Evolutionary conservation across 2,888 invertebrate species (phyloP).

Genomic region (Mactromeris polynyma): DNA sequence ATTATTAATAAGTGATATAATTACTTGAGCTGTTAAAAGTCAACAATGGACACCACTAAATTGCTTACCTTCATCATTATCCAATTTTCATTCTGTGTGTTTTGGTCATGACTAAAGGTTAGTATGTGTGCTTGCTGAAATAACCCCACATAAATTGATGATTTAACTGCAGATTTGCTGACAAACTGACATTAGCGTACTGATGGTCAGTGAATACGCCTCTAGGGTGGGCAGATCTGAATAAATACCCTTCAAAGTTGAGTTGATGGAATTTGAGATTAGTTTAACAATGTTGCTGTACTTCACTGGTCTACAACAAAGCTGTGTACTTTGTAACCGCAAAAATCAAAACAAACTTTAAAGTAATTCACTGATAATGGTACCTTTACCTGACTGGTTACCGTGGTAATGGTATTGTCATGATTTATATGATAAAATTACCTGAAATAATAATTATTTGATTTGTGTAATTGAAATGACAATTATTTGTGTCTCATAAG

Average conservation of each 20-base stretch:
- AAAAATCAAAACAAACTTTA: neutral
- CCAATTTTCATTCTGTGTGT: too few species aligned
- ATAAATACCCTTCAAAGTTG: neutral
- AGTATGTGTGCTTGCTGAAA: neutral
- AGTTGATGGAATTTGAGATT: neutral
- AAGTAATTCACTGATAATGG: neutral
- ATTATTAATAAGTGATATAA: too few species aligned
- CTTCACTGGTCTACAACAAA: neutral
- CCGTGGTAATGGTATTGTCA: conserved; percentile 5
- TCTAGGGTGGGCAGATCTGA: conserved; percentile 4
- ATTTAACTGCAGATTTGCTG: neutral
- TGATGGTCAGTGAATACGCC: neutral
- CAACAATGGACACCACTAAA: too few species aligned
- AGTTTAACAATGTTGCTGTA: neutral
- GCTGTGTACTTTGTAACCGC: neutral
- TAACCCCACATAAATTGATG: neutral
- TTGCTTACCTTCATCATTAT: too few species aligned
- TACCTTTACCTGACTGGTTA: neutral
- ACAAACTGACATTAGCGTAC: neutral
- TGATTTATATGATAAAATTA: conserved; percentile 7
- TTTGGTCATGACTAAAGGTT: neutral
- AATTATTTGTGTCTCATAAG: neutral
- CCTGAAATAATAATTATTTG: neutral
- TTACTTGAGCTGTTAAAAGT: too few species aligned
- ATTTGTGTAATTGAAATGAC: neutral